Evolutionary conservation across 2,888 invertebrate species (phyloP), one percentile per base, ranked within the genome.

Genomic region (Chydorus sphaericus): DNA sequence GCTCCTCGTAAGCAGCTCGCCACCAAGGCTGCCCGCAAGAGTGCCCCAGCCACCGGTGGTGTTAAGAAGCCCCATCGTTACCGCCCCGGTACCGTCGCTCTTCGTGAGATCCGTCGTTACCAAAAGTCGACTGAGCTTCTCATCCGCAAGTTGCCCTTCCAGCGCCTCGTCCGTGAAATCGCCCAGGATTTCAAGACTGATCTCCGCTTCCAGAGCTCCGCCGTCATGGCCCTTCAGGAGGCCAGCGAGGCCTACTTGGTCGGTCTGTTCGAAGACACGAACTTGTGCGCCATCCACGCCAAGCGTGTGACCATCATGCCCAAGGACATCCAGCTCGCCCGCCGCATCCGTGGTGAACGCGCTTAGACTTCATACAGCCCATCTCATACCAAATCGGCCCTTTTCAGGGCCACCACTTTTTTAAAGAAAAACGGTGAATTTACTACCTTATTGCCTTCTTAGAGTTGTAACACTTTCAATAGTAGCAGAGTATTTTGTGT

Each of bases 251-350:
- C 90, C 11, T 90, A 90, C 71, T 75, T 93, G 63, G 92, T 93
- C 58, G 93, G 94, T 62, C 77, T 96, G 58, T 94, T 96, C 73
- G 94, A 94, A 78, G 94, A 94, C 76, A 94, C 94, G 63, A 94
- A 94, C 75, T 79, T 94, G 79, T 93, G 92, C 76, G 93, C 93
- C 63, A 93, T 94, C 70, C 94, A 94, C 69, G 93, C 93, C 65
- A 93, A 93, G 74, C 83, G 93, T 67, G 93, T 94, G 57, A 94
- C 93, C 62, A 94, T 94, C 74, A 94, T 93, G 92, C 93, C 93
- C 65, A 94, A 93, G 75, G 93, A 94, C 71, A 93, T 94, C 68
- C 92, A 93, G 73, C 78, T 94, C n/a, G 93, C 93, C 60, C 83
- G 92, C 70, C 83, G 93, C 78, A 94, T 94, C 75, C 86, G 93